Evolutionary conservation across 2,888 invertebrate genomes (phyloP), one percentile per base, ranked within the genome.

Genomic region (Zaprionus bogoriensis): DNA sequence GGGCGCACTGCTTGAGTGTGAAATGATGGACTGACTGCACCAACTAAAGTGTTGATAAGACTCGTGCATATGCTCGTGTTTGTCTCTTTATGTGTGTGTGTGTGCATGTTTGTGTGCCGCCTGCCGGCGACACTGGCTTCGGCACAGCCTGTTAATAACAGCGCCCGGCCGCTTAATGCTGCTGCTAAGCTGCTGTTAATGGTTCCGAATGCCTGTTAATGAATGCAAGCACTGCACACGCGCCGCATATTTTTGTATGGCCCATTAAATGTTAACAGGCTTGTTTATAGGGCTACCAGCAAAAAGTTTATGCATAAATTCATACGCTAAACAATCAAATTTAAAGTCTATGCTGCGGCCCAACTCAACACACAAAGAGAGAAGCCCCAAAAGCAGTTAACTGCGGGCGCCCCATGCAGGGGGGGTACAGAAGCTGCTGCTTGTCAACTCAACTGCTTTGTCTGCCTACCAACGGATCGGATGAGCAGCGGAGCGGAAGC

Each of bases 381-480:
- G 27, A 23, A 45, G n/a, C 23, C 17, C 19, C 23, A n/a, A 20
- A 47, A 47, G 2, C 41, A 39, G 19, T 20, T 1, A 44, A 3
- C 9, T 20, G n/a, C 4, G n/a, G 9, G 44, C 3, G n/a, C n/a
- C n/a, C n/a, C n/a, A n/a, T 28, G 10, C 10, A 3, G 39, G n/a
- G n/a, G 5, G 6, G 30, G n/a, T 17, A 51, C 58, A 68, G 62
- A 76, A 69, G 54, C 64, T 61, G 54, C 64, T 61, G 80, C 48
- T 73, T 83, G 84, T 80, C 84, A 83, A 77, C 77, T 80, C 84
- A 83, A 77, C 77, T 72, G 78, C 20, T 39, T 53, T 57, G 53
- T 36, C 41, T 59, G 44, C 12, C 32, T 32, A 30, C 30, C 28
- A 39, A 42, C 27, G 17, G 54, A n/a, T n/a, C 28, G 27, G 19